A percentile compares a stretch with the other conserved stretches of the same genome.
phyloP scores from a whole-genome alignment of 1,140 invertebrate genomes.

The Ctenoplectra terminalis region DNA sequence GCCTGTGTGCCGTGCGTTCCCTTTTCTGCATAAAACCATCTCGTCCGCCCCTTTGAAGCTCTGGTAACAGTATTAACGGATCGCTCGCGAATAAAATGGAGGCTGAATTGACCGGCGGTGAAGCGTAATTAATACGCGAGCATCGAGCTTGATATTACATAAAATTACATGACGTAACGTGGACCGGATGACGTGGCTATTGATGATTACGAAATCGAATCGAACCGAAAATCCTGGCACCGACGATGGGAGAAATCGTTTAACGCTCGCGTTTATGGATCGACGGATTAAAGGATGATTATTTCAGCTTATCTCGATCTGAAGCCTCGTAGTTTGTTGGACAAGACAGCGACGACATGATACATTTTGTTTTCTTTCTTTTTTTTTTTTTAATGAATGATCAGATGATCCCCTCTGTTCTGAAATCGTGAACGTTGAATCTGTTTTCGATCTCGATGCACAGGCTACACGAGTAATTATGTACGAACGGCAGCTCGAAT shows the following conservation, averaged over 20 bases:
- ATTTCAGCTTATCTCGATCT: conserved; percentile 9
- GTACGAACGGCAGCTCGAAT: conserved; percentile 43
- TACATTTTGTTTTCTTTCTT: background rate
- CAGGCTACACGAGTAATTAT: conserved; percentile 60
- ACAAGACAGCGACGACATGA: background rate
- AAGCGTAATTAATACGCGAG: conserved; percentile 21
- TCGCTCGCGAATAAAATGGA: background rate
- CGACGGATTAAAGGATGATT: background rate
- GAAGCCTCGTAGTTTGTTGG: background rate
- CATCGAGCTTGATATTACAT: background rate
- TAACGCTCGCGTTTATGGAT: background rate
- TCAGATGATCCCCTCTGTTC: background rate
- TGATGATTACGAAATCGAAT: conserved; percentile 16
- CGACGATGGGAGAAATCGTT: conserved; percentile 12
- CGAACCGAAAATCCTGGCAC: conserved; percentile 2
- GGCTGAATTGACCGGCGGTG: background rate
- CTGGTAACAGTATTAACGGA: background rate
- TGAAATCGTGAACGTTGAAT: background rate
- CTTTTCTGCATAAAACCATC: conserved; percentile 18
- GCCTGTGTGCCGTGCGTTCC: background rate
- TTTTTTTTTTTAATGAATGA: background rate
- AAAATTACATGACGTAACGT: conserved; percentile 36
- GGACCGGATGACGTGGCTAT: background rate
- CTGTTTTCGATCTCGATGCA: conserved; percentile 43
- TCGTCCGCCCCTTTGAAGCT: background rate